Percentiles rank a stretch among this genome's conserved stretches.
phyloP scores from a whole-genome alignment of 1,140 invertebrate genomes.

The Drosophila nebulosa region DNA sequence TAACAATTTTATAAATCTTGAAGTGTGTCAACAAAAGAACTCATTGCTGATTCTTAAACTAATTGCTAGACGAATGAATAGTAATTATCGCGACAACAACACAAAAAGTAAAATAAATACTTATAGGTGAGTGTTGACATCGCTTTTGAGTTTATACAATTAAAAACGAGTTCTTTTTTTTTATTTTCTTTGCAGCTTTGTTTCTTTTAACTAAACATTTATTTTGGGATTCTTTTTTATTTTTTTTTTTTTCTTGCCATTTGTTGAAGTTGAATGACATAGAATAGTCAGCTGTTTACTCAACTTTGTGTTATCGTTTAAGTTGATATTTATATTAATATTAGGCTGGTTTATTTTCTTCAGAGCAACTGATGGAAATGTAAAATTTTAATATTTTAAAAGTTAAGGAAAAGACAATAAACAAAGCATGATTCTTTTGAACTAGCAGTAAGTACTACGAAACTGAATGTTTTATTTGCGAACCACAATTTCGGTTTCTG shows the following conservation, averaged over 20 bases:
- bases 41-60: constrained; percentile 21
- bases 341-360: neutral
- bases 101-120: neutral
- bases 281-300: constrained; percentile 30
- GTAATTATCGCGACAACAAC: neutral
- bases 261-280: constrained; percentile 38
- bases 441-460: too few species aligned
- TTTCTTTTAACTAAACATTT: constrained; percentile 2
- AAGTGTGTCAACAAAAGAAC: constrained; percentile 9
- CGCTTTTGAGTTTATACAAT: constrained; percentile 1
- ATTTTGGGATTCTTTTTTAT: constrained; percentile 25
- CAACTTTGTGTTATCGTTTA: constrained; percentile 43
- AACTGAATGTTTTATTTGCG: too few species aligned
- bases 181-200: neutral
- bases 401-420: too few species aligned
- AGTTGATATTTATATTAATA: constrained; percentile 16
- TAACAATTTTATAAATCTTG: constrained; percentile 7
- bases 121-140: neutral
- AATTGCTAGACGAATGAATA: constrained; percentile 7
- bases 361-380: neutral
- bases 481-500: too few species aligned
- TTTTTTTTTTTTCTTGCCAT: neutral
- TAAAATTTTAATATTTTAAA: neutral
- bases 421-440: too few species aligned
- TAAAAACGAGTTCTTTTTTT: constrained; percentile 7